These are phyloP conservation scores for Gerris buenoi DNA, from an alignment of 1,140 invertebrate species.

Conservation along the genomic window DNA sequence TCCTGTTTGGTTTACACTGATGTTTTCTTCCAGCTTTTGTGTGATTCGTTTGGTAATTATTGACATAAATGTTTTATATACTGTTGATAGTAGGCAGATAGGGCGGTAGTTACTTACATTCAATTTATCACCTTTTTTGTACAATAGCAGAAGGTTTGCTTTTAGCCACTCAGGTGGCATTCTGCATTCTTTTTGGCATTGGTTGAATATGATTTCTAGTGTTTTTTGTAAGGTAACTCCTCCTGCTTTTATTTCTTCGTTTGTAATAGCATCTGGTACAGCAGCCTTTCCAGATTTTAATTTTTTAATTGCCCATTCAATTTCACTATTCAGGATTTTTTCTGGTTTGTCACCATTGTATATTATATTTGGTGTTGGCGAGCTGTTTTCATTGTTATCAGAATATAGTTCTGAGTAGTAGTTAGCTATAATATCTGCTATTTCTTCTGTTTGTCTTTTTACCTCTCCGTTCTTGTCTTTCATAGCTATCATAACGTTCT, in stretches of 20 bases:
- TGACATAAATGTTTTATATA: background rate
- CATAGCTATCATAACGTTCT: too few relatives aligned
- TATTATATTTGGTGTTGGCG: too few relatives aligned
- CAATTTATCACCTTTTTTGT: background rate
- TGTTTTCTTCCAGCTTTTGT: background rate
- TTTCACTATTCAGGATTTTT: too few relatives aligned
- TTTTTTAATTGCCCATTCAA: background rate
- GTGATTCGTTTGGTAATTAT: background rate
- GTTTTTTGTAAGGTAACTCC: background rate
- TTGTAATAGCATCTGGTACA: background rate
- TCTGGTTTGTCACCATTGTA: too few relatives aligned
- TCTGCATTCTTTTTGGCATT: background rate
- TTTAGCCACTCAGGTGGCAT: background rate
- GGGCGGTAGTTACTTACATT: background rate
- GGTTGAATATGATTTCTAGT: background rate
- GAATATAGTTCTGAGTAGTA: too few relatives aligned
- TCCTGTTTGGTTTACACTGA: background rate
- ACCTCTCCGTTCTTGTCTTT: too few relatives aligned
- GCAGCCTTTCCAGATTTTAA: background rate
- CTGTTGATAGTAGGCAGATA: background rate
- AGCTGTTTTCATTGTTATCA: too few relatives aligned
- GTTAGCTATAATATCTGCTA: too few relatives aligned
- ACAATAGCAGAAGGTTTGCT: background rate
- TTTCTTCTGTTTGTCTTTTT: too few relatives aligned
- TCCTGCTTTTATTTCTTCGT: background rate